These are phyloP conservation scores for Acleris cristana DNA, from an alignment of 2,888 invertebrate genomes.

Conservation along the genomic window DNA sequence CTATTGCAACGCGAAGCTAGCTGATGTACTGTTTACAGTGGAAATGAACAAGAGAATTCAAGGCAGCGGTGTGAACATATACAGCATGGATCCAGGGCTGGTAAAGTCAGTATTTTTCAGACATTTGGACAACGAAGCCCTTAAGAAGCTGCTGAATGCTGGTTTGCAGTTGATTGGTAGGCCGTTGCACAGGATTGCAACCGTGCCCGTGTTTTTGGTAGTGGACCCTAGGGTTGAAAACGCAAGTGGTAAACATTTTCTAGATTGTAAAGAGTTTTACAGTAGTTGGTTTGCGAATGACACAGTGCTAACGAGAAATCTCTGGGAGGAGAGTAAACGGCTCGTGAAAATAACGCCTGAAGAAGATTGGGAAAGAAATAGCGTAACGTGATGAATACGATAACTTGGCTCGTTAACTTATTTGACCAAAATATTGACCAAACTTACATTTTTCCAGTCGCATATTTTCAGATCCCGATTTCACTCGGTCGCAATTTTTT, in stretches of 20 bases:
- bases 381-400: too few species aligned
- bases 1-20: conserved; percentile 81
- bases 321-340: conserved; percentile 63
- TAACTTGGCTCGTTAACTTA: too few species aligned
- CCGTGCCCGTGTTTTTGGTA: conserved; percentile 63
- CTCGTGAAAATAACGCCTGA: conserved; percentile 54
- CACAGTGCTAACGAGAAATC: conserved; percentile 47
- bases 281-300: conserved; percentile 72
- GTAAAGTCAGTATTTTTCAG: conserved; percentile 91
- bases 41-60: conserved; percentile 76
- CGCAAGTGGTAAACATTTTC: conserved; percentile 64
- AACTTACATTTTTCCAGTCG: too few species aligned
- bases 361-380: conserved; percentile 63
- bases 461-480: too few species aligned
- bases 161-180: conserved; percentile 55
- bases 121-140: conserved; percentile 55
- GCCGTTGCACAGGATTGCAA: conserved; percentile 56
- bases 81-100: conserved; percentile 93
- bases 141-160: conserved; percentile 49
- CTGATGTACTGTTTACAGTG: conserved; percentile 63
- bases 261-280: conserved; percentile 64
- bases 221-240: conserved; percentile 55
- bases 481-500: too few species aligned
- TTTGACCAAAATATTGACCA: too few species aligned
- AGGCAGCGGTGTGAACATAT: conserved; percentile 86